Evolutionary conservation across 1,140 invertebrate genomes (phyloP), one percentile per base, ranked within the genome.

Genomic region (Macrosteles quadrilineatus): DNA sequence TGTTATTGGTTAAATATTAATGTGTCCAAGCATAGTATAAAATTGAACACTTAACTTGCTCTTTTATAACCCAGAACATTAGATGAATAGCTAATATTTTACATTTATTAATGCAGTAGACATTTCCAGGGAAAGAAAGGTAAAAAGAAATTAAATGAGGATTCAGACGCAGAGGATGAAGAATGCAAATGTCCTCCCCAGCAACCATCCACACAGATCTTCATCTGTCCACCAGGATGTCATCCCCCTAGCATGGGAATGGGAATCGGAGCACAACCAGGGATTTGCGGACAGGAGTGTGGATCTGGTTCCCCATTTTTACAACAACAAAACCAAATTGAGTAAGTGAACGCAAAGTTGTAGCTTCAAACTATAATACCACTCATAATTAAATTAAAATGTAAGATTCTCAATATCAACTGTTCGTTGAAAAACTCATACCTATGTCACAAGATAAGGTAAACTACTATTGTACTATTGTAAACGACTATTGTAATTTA

Each of bases 151-250:
- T 19, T 14, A 53, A 9, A 59, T 6, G 55, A 59, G 27, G 25
- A 19, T 17, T 17, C 14, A 21, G 47, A 50, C 25, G 25, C 55
- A 59, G 21, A 25, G 25, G 25, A 29, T 30, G 55, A 59, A 59
- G 55, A 59, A 4, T 59, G 55, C 23, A 59, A 59, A 30, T 59
- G 55, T 59, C 55, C 55, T 27, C 55, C 55, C 25, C 23, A 2
- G 6, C 23, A 25, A 9, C 55, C 55, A 4, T 14, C 55, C 23
- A 59, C 55, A 4, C 55, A 59, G 25, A 59, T 59, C 55, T 59
- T 59, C 55, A 59, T 59, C 55, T 21, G 14, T 14, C 55, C 55
- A 14, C 55, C 55, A 23, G 55, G 55, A 4, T 27, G 12, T 14
- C 55, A 50, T 4, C 17, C 17, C 47, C 17, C 21, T 19, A 17